Conservation (phyloP, 2,888 invertebrate species). For the Melinaea menophilus region DNA sequence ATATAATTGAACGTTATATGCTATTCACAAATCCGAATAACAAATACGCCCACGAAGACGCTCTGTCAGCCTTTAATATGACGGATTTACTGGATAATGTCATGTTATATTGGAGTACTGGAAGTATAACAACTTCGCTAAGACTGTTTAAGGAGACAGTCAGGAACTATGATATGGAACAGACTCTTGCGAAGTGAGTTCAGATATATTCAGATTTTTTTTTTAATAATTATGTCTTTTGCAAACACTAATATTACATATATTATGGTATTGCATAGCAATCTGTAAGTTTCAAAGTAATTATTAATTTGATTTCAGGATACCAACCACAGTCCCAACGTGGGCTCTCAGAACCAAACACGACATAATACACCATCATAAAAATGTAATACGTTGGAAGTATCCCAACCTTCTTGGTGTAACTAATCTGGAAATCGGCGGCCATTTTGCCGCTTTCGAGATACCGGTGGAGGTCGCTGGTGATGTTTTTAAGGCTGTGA, state of each 20-base stretch:
- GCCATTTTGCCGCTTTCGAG: constrained; percentile 93
- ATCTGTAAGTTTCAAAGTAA: not conserved
- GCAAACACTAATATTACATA: not conserved
- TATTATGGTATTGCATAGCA: not conserved
- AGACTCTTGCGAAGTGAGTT: constrained; percentile 53
- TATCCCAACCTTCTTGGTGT: constrained; percentile 82
- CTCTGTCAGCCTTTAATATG: constrained; percentile 65
- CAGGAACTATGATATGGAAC: constrained; percentile 44
- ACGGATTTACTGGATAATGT: constrained; percentile 72
- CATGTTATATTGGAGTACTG: constrained; percentile 76
- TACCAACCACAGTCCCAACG: constrained; percentile 83
- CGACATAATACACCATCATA: constrained; percentile 80
- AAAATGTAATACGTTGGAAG: constrained; percentile 79
- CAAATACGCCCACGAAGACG: constrained; percentile 78
- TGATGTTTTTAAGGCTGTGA: constrained; percentile 77
- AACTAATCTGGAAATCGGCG: constrained; percentile 81
- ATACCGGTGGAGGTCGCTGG: constrained; percentile 82
- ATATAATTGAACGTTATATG: constrained; percentile 91
- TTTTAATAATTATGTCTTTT: not conserved
- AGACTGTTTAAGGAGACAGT: constrained; percentile 81
- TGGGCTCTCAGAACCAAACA: constrained; percentile 84
- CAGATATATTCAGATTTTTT: too few relatives aligned
- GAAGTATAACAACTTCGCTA: constrained; percentile 66
- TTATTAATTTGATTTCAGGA: constrained; percentile 60
- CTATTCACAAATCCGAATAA: constrained; percentile 79